Evolutionary conservation across 2,797 vertebrate species (phyloP).

Genomic region (Cyclura pinguis): DNA sequence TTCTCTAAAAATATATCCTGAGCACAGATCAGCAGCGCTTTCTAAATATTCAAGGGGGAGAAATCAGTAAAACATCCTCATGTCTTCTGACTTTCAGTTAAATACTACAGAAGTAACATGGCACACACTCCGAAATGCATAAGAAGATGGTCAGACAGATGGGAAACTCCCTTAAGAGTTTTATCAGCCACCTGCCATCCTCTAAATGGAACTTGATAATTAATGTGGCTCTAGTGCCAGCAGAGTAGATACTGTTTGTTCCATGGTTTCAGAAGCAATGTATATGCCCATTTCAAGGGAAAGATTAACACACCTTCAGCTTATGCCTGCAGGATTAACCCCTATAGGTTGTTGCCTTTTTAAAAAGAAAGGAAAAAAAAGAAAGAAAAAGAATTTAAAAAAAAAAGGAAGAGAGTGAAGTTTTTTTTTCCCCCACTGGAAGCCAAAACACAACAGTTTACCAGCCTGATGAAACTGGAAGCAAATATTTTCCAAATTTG

Average conservation of each 20-base stretch:
- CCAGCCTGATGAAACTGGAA: neutral
- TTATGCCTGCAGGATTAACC: neutral
- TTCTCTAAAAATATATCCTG: neutral
- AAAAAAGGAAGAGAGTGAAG: neutral
- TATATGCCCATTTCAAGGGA: slow-evolving; percentile 1
- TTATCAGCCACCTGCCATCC: slow-evolving; percentile 38
- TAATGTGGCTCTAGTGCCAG: slow-evolving; percentile 16
- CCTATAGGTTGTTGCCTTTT: neutral
- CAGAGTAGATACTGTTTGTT: neutral
- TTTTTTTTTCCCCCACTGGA: neutral
- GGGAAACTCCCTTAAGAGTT: slow-evolving; percentile 24
- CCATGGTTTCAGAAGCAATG: neutral
- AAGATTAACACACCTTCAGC: neutral
- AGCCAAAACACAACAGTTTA: neutral
- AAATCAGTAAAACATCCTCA: neutral
- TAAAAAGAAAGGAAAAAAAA: too few relatives aligned
- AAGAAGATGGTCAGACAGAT: slow-evolving; percentile 43
- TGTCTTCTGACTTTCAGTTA: slow-evolving; percentile 21
- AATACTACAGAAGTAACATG: neutral
- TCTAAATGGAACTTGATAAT: slow-evolving; percentile 40
- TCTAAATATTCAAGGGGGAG: neutral
- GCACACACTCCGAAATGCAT: slow-evolving; percentile 12
- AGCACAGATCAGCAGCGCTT: neutral
- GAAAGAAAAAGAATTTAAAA: too few relatives aligned
- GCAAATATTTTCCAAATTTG: neutral